These are phyloP conservation scores for Ephialtes manifestator DNA, from an alignment of 2,888 invertebrate species.

Conservation along the genomic window DNA sequence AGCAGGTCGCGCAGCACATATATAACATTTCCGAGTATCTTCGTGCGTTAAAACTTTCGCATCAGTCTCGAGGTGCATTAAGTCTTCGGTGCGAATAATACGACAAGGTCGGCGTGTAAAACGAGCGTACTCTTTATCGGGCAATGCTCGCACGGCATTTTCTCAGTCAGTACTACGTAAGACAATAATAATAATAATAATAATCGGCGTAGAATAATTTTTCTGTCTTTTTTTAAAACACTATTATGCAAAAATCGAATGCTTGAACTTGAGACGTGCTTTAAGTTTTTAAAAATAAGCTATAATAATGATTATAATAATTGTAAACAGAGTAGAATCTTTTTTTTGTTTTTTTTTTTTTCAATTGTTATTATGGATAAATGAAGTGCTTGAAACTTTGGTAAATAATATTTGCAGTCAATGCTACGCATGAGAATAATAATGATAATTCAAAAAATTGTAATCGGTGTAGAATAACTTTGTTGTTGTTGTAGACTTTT, in stretches of 20 bases:
- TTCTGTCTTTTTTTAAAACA: neutral
- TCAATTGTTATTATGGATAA: too few relatives aligned
- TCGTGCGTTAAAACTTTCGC: constrained; percentile 31
- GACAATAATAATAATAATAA: neutral
- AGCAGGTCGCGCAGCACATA: constrained; percentile 8
- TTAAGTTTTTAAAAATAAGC: too few relatives aligned
- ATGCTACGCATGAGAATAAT: neutral
- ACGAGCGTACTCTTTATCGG: constrained; percentile 53
- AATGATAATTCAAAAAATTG: neutral
- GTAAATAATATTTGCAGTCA: too few relatives aligned
- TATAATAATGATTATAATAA: too few relatives aligned
- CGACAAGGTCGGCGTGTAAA: constrained; percentile 49
- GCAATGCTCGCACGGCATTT: constrained; percentile 33
- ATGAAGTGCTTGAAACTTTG: too few relatives aligned
- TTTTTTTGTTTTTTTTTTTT: too few relatives aligned
- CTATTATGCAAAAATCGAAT: neutral
- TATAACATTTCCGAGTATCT: constrained; percentile 17
- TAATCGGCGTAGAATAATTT: neutral
- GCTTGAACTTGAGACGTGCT: neutral
- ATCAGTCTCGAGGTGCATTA: constrained; percentile 19
- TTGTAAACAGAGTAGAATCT: too few relatives aligned
- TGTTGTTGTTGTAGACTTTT: neutral
- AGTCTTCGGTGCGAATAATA: constrained; percentile 22
- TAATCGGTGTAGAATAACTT: neutral
- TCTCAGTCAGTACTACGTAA: neutral